These are phyloP conservation scores for Steinernema scapterisci DNA, from an alignment of 2,888 invertebrate genomes.

Conservation along the genomic window DNA sequence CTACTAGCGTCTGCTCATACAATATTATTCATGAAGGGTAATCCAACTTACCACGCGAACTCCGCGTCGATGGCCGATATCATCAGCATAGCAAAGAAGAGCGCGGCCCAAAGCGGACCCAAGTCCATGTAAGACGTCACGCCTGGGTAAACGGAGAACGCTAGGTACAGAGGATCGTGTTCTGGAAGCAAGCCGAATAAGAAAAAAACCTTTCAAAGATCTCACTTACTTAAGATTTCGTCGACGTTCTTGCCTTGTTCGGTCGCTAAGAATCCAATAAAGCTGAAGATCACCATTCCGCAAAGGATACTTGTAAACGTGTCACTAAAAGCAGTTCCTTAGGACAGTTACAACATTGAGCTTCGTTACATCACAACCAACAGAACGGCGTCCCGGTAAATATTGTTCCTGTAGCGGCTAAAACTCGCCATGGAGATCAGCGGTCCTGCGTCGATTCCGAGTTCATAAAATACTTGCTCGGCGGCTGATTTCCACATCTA, in stretches of 20 bases:
- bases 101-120: constrained; percentile 61
- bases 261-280: constrained; percentile 60
- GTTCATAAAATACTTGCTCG: constrained; percentile 70
- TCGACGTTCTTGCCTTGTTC: constrained; percentile 47
- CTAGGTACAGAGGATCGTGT: constrained; percentile 60
- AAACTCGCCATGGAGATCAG: constrained; percentile 65
- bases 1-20: too few relatives aligned
- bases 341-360: neutral
- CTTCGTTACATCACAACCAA: constrained; percentile 55
- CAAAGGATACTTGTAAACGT: constrained; percentile 60
- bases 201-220: neutral
- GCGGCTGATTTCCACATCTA: constrained; percentile 70
- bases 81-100: constrained; percentile 61
- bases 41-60: constrained; percentile 51
- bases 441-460: constrained; percentile 68
- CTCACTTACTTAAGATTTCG: constrained; percentile 50
- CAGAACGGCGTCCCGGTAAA: constrained; percentile 62
- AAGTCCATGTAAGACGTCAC: constrained; percentile 62
- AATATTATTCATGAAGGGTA: too few relatives aligned
- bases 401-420: constrained; percentile 63
- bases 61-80: constrained; percentile 56
- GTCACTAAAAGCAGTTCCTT: constrained; percentile 44
- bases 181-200: constrained; percentile 43
- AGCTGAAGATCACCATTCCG: constrained; percentile 64
- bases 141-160: constrained; percentile 63